Conservation (phyloP, 2,113 vertebrate species). For the Caranx ignobilis region DNA sequence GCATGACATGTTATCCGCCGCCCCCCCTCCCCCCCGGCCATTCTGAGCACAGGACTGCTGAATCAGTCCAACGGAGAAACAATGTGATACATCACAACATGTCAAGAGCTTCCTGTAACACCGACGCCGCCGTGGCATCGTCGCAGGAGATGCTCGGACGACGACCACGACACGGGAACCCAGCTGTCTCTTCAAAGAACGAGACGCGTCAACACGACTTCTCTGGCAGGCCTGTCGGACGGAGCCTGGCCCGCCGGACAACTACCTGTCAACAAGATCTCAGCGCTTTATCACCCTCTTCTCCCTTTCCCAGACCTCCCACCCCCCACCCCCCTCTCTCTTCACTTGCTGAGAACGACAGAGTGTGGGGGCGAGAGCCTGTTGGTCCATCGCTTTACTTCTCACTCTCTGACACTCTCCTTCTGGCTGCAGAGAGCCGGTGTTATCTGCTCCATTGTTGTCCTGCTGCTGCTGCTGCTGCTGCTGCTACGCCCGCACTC, state of each 20-base stretch:
- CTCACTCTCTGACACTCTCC: conserved; percentile 22
- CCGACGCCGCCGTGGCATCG: conserved; percentile 5
- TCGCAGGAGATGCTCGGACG: conserved; percentile 20
- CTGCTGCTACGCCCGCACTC: neutral
- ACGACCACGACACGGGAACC: conserved; percentile 28
- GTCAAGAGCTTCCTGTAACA: conserved; percentile 60
- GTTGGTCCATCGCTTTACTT: conserved; percentile 43
- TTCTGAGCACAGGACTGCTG: conserved; percentile 22
- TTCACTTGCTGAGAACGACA: conserved; percentile 50
- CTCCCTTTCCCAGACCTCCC: conserved; percentile 59
- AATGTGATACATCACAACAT: conserved; percentile 54
- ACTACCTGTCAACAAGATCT: conserved; percentile 73
- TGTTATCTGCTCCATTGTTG: conserved; percentile 29
- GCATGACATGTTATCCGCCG: conserved; percentile 46
- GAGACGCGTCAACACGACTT: conserved; percentile 65
- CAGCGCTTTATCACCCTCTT: conserved; percentile 58
- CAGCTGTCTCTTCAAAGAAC: conserved; percentile 73
- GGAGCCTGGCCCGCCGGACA: conserved; percentile 45
- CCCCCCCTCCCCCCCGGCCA: neutral
- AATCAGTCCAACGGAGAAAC: conserved; percentile 43
- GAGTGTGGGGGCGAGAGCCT: conserved; percentile 37
- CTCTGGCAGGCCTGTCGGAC: conserved; percentile 54
- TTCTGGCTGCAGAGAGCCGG: conserved; percentile 10
- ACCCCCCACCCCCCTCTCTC: conserved; percentile 40
- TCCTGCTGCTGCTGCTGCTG: neutral